Percentiles rank a stretch among this genome's conserved stretches.
These are phyloP conservation scores for Forbesichthys agassizii DNA, from an alignment of 2,113 vertebrate species.

Conservation along the genomic window DNA sequence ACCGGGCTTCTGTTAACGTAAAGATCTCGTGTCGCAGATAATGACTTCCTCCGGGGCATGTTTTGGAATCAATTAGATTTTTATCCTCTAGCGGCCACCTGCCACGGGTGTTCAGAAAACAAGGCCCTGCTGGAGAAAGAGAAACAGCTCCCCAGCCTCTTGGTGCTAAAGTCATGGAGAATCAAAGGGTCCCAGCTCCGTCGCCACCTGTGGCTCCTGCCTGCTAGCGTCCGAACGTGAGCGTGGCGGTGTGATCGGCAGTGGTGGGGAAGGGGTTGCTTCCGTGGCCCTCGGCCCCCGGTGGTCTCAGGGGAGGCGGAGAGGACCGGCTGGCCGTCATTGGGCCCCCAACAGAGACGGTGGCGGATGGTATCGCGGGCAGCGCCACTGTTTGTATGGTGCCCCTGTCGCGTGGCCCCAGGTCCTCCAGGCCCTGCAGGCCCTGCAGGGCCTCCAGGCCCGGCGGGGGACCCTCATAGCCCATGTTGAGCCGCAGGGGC, in stretches of 20 bases:
- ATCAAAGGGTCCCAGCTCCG: constrained; percentile 27
- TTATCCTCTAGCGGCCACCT: constrained; percentile 30
- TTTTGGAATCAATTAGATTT: constrained; percentile 29
- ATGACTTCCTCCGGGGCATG: constrained; percentile 27
- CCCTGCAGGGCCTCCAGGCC: constrained; percentile 58
- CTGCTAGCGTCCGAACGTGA: constrained; percentile 77
- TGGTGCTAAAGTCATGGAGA: constrained; percentile 39
- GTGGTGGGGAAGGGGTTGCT: constrained; percentile 54
- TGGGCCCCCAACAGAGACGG: constrained; percentile 50
- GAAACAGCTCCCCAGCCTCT: constrained; percentile 57
- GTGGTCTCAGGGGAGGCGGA: constrained; percentile 64
- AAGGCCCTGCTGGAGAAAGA: constrained; percentile 47
- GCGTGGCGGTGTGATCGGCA: constrained; percentile 72
- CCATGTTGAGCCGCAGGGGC: constrained; percentile 80
- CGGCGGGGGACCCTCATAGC: constrained; percentile 76
- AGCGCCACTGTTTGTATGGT: constrained; percentile 78
- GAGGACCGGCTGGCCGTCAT: constrained; percentile 67
- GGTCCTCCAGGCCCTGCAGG: constrained; percentile 60
- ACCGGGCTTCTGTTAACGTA: constrained; percentile 13
- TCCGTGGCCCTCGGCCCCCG: constrained; percentile 55
- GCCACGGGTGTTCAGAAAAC: constrained; percentile 45
- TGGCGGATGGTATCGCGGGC: constrained; percentile 69
- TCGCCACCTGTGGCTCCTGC: constrained; percentile 14
- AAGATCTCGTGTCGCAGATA: constrained; percentile 32
- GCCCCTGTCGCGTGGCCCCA: constrained; percentile 71